Evolutionary conservation across 2,797 vertebrate species (phyloP).

Genomic region (Helostoma temminkii): DNA sequence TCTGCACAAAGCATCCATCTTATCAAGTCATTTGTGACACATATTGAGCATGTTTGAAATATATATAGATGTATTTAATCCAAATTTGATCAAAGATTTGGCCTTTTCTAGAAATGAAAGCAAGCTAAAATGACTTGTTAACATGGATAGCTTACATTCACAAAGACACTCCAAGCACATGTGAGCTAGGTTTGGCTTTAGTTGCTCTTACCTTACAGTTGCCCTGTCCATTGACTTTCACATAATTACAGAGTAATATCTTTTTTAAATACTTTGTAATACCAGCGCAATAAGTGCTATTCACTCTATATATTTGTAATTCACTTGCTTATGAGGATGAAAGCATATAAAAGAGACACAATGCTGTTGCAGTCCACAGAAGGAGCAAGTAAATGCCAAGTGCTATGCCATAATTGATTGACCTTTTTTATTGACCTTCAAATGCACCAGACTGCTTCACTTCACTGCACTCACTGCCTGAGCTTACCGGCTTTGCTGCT

Average conservation of each 20-base stretch:
- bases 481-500: slow-evolving; percentile 65
- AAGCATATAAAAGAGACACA: background rate
- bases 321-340: background rate
- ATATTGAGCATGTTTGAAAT: background rate
- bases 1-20: slow-evolving; percentile 25
- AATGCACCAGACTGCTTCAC: slow-evolving; percentile 33
- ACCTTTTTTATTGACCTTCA: slow-evolving; percentile 34
- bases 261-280: background rate
- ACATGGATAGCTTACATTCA: slow-evolving; percentile 19
- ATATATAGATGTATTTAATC: background rate
- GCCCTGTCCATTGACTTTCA: background rate
- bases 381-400: slow-evolving; percentile 48
- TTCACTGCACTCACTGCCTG: slow-evolving; percentile 44
- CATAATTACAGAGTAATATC: background rate
- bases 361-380: slow-evolving; percentile 7
- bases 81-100: background rate
- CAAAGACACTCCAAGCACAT: background rate
- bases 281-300: background rate
- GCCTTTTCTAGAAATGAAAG: background rate
- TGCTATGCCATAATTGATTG: slow-evolving; percentile 31
- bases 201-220: slow-evolving; percentile 29
- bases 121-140: slow-evolving; percentile 50
- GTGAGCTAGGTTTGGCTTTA: slow-evolving; percentile 30
- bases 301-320: background rate
- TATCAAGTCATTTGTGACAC: slow-evolving; percentile 62